phyloP scores from a whole-genome alignment of 2,888 invertebrate genomes.

The Drosophila quinaria region DNA sequence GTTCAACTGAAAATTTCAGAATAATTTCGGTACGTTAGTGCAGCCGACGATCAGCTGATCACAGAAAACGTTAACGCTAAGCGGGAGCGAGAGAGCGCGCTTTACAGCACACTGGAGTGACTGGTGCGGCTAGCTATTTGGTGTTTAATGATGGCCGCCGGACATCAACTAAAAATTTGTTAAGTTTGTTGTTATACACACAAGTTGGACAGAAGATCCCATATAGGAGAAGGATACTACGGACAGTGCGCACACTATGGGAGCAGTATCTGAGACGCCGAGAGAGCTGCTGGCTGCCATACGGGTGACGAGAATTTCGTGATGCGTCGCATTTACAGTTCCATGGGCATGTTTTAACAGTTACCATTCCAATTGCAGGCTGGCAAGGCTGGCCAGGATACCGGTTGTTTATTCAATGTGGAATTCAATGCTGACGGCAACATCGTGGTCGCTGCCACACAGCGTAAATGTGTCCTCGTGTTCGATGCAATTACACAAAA shows the following conservation, averaged over 20 bases:
- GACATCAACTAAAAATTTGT: constrained; percentile 44
- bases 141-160: too few relatives aligned
- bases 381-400: constrained; percentile 52
- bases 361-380: constrained; percentile 87
- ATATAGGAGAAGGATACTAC: not conserved
- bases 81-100: too few relatives aligned
- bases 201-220: constrained; percentile 6
- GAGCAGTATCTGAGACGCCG: constrained; percentile 87
- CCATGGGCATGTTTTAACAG: constrained; percentile 89
- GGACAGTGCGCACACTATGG: constrained; percentile 44
- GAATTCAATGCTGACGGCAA: constrained; percentile 96
- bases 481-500: constrained; percentile 94
- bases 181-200: constrained; percentile 36
- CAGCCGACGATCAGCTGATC: too few relatives aligned
- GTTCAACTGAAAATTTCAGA: too few relatives aligned
- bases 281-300: constrained; percentile 88
- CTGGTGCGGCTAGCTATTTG: too few relatives aligned
- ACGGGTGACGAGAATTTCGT: constrained; percentile 89
- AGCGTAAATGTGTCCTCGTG: constrained; percentile 93
- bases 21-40: too few relatives aligned
- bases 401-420: constrained; percentile 94
- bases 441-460: constrained; percentile 95
- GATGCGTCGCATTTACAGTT: constrained; percentile 89
- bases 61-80: too few relatives aligned
- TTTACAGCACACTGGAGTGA: too few relatives aligned